Conservation (phyloP, 2,113 vertebrate species). For the Corythornis cristatus region DNA sequence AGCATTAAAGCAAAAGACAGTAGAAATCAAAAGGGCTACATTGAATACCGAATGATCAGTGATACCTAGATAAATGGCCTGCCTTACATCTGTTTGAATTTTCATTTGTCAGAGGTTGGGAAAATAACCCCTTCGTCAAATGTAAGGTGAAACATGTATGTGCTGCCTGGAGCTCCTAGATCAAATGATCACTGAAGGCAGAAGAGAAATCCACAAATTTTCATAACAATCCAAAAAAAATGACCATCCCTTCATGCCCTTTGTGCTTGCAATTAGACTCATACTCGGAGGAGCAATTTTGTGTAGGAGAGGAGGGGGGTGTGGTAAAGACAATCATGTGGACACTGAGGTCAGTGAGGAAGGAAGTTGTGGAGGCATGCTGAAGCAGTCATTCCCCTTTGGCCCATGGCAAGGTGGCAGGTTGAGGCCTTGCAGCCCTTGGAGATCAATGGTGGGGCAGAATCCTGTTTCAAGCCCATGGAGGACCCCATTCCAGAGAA, state of each 20-base stretch:
- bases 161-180: neutral
- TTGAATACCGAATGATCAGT: neutral
- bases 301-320: too few relatives aligned
- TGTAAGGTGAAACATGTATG: neutral
- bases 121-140: neutral
- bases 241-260: neutral
- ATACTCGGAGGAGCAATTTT: neutral
- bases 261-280: neutral
- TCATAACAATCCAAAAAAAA: neutral
- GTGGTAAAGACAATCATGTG: too few relatives aligned
- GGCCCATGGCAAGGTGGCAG: too few relatives aligned
- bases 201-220: neutral
- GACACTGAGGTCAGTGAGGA: too few relatives aligned
- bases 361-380: too few relatives aligned
- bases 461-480: too few relatives aligned
- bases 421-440: too few relatives aligned
- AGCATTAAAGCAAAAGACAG: neutral
- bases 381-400: too few relatives aligned
- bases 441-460: too few relatives aligned
- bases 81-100: neutral
- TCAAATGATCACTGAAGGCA: neutral
- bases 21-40: neutral
- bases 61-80: neutral
- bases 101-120: neutral
- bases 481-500: too few relatives aligned